phyloP scores from a whole-genome alignment of 2,888 invertebrate species.

The Cryptus armator region DNA sequence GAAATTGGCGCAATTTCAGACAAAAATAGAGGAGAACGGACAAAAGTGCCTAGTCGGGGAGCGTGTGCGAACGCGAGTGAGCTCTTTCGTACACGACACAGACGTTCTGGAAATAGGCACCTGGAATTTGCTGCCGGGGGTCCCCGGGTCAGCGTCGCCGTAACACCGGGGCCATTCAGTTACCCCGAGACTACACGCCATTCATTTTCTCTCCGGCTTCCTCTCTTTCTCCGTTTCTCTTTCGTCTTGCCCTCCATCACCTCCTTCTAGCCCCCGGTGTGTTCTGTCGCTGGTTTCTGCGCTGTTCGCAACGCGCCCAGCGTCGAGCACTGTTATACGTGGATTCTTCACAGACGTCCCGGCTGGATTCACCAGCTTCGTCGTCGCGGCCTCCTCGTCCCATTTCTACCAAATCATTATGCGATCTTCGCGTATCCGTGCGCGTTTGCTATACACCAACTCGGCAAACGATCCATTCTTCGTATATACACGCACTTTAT shows the following conservation, averaged over 20 bases:
- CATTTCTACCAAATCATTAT: conserved; percentile 51
- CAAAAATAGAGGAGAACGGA: conserved; percentile 64
- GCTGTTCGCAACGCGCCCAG: neutral
- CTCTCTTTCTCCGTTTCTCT: conserved; percentile 34
- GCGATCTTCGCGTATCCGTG: conserved; percentile 30
- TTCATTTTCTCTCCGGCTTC: conserved; percentile 62
- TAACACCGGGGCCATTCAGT: conserved; percentile 67
- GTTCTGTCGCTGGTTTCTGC: conserved; percentile 42
- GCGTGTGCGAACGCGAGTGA: conserved; percentile 36
- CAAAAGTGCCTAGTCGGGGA: conserved; percentile 21
- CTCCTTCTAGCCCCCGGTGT: conserved; percentile 35
- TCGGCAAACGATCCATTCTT: neutral
- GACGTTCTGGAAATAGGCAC: conserved; percentile 72
- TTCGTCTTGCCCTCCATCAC: conserved; percentile 28
- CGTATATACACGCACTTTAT: neutral
- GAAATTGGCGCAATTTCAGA: conserved; percentile 72
- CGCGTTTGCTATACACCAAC: neutral
- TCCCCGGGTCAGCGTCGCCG: conserved; percentile 66
- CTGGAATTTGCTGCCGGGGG: conserved; percentile 69
- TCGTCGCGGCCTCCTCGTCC: conserved; percentile 28
- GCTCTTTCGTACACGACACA: conserved; percentile 54
- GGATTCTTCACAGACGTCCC: conserved; percentile 50
- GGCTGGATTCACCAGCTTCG: conserved; percentile 48
- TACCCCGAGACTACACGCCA: conserved; percentile 66
- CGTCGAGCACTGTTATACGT: conserved; percentile 44